phyloP scores from a whole-genome alignment of 2,113 vertebrate species.

The Macrotis lagotis region DNA sequence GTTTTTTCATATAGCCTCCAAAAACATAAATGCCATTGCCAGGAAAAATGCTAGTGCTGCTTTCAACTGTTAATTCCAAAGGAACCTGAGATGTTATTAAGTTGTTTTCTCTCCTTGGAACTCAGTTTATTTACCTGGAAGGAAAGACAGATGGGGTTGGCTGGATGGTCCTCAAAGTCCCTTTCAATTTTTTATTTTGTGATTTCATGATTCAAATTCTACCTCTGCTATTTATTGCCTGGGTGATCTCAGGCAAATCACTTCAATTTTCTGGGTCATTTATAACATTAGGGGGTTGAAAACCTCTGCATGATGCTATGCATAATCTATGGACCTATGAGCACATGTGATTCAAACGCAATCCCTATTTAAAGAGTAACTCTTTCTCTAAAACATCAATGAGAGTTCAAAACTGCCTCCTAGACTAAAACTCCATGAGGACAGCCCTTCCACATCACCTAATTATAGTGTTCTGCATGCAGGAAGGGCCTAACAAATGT shows the following conservation, averaged over 20 bases:
- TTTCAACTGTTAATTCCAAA: background rate
- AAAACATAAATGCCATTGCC: constrained; percentile 27
- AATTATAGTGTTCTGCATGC: background rate
- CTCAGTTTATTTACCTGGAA: background rate
- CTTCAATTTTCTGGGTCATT: background rate
- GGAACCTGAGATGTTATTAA: background rate
- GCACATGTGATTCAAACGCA: background rate
- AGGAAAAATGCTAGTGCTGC: constrained; percentile 21
- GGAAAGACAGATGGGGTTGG: background rate
- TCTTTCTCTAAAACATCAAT: background rate
- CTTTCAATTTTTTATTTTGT: background rate
- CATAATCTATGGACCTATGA: background rate
- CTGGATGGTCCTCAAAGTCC: background rate
- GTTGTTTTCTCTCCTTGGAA: background rate
- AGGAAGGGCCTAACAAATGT: background rate
- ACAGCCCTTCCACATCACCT: background rate
- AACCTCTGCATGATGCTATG: background rate
- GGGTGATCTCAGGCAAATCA: background rate
- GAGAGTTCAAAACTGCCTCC: background rate
- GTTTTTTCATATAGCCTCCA: constrained; percentile 40
- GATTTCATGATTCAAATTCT: background rate
- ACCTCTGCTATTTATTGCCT: background rate
- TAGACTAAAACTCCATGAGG: background rate
- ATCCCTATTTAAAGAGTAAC: background rate
- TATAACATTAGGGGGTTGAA: background rate